phyloP scores from a whole-genome alignment of 2,888 invertebrate genomes.

The Hyalella azteca region DNA sequence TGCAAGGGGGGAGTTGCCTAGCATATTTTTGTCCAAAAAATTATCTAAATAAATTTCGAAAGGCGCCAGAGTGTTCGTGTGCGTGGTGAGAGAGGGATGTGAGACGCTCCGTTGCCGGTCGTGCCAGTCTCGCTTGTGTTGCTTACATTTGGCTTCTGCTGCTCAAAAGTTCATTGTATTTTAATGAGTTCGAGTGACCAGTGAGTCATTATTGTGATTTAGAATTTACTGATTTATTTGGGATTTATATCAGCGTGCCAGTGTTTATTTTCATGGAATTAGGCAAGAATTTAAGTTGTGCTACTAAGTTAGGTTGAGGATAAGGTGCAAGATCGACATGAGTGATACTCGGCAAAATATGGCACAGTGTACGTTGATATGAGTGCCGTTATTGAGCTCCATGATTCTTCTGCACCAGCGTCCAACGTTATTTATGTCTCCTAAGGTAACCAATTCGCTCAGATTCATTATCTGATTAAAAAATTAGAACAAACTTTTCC shows the following conservation, averaged over 20 bases:
- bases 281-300: too few relatives aligned
- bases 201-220: too few relatives aligned
- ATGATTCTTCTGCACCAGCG: constrained; percentile 39
- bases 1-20: constrained; percentile 55
- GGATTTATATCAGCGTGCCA: too few relatives aligned
- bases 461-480: too few relatives aligned
- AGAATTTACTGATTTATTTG: too few relatives aligned
- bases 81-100: constrained; percentile 53
- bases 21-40: constrained; percentile 59
- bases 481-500: too few relatives aligned
- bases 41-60: constrained; percentile 59
- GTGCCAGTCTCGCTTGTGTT: background rate
- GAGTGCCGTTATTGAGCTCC: too few relatives aligned
- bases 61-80: constrained; percentile 58
- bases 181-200: background rate
- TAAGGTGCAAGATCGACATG: too few relatives aligned
- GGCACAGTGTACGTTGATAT: too few relatives aligned
- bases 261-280: too few relatives aligned
- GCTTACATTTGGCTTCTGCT: background rate
- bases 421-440: constrained; percentile 54
- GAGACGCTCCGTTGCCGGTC: constrained; percentile 25
- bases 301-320: too few relatives aligned
- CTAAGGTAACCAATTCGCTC: constrained; percentile 49
- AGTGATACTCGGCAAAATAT: too few relatives aligned
- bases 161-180: background rate